Conservation (phyloP, 2,888 invertebrate genomes). For the Teinopalpus imperialis region DNA sequence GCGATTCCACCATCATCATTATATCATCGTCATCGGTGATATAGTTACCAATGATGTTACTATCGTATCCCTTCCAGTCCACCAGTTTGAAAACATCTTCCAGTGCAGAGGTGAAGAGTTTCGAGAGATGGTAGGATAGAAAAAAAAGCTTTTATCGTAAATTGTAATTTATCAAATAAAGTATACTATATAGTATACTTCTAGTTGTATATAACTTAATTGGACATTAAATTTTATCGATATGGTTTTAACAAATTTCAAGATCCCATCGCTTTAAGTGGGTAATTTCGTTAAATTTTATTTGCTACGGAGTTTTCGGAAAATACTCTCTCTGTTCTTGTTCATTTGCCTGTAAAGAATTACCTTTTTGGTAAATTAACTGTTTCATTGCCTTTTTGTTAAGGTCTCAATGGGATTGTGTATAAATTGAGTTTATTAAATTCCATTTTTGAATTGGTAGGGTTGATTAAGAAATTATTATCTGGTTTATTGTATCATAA, state of each 20-base stretch:
- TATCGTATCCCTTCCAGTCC: too few relatives aligned
- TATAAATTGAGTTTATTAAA: conserved; percentile 18
- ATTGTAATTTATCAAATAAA: too few relatives aligned
- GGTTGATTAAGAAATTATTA: background rate
- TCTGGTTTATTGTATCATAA: background rate
- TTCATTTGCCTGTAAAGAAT: conserved; percentile 18
- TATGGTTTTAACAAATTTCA: conserved; percentile 3
- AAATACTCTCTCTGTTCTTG: conserved; percentile 6
- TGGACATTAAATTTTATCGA: background rate
- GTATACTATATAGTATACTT: too few relatives aligned
- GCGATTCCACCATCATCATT: too few relatives aligned
- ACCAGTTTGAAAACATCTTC: too few relatives aligned
- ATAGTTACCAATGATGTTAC: too few relatives aligned
- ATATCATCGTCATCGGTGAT: too few relatives aligned
- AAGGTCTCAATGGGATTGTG: conserved; percentile 2
- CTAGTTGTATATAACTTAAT: too few relatives aligned
- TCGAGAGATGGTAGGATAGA: too few relatives aligned
- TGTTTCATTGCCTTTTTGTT: conserved; percentile 5
- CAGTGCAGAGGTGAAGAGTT: too few relatives aligned
- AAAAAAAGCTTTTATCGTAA: too few relatives aligned
- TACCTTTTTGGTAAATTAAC: conserved; percentile 12
- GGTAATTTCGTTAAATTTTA: conserved; percentile 9
- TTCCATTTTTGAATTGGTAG: background rate
- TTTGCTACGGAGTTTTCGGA: background rate
- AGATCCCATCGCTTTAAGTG: background rate